phyloP scores from a whole-genome alignment of 2,113 vertebrate species.

The Egretta garzetta region DNA sequence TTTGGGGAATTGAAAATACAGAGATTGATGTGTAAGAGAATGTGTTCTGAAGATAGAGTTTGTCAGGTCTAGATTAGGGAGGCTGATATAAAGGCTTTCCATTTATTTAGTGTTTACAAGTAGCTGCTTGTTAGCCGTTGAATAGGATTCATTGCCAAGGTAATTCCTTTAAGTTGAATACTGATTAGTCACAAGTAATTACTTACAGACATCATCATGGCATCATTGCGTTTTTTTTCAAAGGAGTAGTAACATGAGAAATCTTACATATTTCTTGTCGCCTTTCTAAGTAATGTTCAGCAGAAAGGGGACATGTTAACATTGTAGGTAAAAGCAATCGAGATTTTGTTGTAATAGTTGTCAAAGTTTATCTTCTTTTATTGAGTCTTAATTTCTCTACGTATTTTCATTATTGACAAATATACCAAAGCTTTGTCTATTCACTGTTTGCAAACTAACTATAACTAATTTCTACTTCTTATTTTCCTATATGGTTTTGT shows the following conservation, averaged over 20 bases:
- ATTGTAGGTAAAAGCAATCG: background rate
- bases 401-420: background rate
- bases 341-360: background rate
- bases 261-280: background rate
- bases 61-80: background rate
- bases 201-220: background rate
- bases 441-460: background rate
- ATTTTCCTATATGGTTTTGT: background rate
- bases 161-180: background rate
- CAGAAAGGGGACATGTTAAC: background rate
- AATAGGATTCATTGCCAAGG: background rate
- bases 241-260: background rate
- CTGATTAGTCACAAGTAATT: background rate
- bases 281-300: background rate
- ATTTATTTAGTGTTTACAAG: background rate
- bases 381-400: background rate
- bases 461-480: background rate
- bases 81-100: background rate
- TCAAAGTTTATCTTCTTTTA: background rate
- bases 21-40: background rate
- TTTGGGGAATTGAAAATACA: background rate
- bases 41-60: background rate
- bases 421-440: background rate
- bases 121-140: background rate
- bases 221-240: background rate